Conservation (phyloP, 2,797 vertebrate genomes). For the Clarias laeviceps region DNA sequence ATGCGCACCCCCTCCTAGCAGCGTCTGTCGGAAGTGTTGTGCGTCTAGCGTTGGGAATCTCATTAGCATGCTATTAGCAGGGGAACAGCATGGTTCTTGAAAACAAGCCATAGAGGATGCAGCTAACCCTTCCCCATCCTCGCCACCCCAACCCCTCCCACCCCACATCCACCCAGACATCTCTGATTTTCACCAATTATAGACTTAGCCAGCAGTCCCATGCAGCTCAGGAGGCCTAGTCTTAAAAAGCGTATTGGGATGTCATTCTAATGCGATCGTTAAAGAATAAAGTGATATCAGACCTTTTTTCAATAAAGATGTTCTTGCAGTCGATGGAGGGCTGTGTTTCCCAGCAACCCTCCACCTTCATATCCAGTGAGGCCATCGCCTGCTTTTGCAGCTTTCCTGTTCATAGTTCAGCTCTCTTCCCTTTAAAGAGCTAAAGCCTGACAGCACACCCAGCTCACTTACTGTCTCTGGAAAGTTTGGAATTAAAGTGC, state of each 20-base stretch:
- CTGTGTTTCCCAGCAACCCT: conserved; percentile 29
- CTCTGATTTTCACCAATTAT: conserved; percentile 28
- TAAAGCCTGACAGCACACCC: conserved; percentile 18
- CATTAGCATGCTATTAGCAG: conserved; percentile 53
- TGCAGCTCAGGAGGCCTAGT: neutral
- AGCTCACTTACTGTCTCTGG: neutral
- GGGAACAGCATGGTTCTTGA: conserved; percentile 34
- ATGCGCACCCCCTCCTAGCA: conserved; percentile 33
- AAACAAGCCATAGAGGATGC: conserved; percentile 38
- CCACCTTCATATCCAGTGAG: neutral
- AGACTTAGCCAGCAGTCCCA: neutral
- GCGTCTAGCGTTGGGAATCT: conserved; percentile 33
- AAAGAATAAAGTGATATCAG: neutral
- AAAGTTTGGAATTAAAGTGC: conserved; percentile 3
- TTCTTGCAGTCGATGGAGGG: neutral
- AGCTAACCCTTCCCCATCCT: conserved; percentile 17
- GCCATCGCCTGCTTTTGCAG: conserved; percentile 1
- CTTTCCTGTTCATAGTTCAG: conserved; percentile 13
- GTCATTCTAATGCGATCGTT: conserved; percentile 8
- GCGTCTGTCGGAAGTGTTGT: conserved; percentile 43
- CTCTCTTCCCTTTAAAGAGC: neutral
- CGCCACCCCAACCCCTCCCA: neutral
- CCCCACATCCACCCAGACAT: neutral
- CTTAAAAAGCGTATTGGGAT: neutral
- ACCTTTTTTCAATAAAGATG: neutral